phyloP scores from a whole-genome alignment of 2,113 vertebrate genomes.

The Myotis davidii region DNA sequence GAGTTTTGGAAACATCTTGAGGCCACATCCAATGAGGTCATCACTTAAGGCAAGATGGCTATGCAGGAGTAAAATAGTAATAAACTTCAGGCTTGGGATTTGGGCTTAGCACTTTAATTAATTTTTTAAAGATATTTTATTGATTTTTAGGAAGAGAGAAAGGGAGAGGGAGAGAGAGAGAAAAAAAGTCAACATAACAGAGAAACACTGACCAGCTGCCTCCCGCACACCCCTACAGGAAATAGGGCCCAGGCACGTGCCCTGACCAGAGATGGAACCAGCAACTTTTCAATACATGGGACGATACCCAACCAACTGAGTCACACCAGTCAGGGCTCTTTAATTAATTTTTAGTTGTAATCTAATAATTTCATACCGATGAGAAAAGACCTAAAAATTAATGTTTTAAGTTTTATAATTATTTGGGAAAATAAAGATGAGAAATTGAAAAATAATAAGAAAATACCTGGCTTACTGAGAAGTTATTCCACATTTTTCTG shows the following conservation, averaged over 20 bases:
- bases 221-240: background rate
- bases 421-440: background rate
- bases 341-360: background rate
- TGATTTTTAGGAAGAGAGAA: background rate
- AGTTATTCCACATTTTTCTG: background rate
- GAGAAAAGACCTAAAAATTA: background rate
- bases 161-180: background rate
- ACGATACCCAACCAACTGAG: background rate
- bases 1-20: background rate
- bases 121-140: background rate
- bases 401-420: background rate
- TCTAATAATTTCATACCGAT: background rate
- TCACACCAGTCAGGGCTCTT: background rate
- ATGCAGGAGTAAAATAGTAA: background rate
- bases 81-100: background rate
- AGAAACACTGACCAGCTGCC: background rate
- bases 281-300: background rate
- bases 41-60: background rate
- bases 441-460: slow-evolving; percentile 21
- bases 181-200: background rate
- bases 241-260: background rate
- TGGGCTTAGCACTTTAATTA: background rate
- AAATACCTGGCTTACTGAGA: background rate
- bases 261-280: background rate
- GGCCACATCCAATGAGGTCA: background rate